Percentiles rank a stretch among this genome's conserved stretches.
phyloP scores from a whole-genome alignment of 2,113 vertebrate species.

The Eonycteris spelaea region DNA sequence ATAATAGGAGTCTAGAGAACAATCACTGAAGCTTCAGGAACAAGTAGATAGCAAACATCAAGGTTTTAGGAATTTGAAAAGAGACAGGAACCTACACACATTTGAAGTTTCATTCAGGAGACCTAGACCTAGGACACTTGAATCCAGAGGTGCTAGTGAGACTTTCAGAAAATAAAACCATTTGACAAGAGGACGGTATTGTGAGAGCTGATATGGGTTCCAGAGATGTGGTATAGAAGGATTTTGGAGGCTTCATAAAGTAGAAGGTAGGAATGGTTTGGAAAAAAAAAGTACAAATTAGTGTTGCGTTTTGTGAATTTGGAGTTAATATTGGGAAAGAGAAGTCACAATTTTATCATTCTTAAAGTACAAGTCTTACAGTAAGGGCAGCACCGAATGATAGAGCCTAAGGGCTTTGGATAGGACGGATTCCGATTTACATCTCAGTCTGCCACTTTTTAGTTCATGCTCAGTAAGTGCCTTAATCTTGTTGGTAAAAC shows the following conservation, averaged over 20 bases:
- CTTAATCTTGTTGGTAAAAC: neutral
- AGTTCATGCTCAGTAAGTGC: neutral
- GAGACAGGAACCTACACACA: neutral
- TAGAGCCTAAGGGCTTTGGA: neutral
- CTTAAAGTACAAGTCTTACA: neutral
- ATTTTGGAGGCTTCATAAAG: neutral
- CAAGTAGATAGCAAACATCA: neutral
- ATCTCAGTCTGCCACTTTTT: neutral
- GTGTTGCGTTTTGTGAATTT: neutral
- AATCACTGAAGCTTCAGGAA: neutral
- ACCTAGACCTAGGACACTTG: neutral
- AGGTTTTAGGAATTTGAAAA: neutral
- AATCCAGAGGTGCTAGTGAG: neutral
- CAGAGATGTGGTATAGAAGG: neutral
- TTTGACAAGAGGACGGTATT: neutral
- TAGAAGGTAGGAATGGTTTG: neutral
- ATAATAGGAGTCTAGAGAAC: neutral
- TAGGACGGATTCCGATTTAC: neutral
- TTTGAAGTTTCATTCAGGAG: neutral
- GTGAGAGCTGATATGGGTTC: rapidly evolving
- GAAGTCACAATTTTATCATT: neutral
- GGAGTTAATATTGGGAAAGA: neutral
- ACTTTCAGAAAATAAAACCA: neutral
- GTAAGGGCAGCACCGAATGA: neutral
- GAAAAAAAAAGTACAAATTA: neutral